These are phyloP conservation scores for Lamproptera curius DNA, from an alignment of 2,888 invertebrate genomes.

Conservation along the genomic window DNA sequence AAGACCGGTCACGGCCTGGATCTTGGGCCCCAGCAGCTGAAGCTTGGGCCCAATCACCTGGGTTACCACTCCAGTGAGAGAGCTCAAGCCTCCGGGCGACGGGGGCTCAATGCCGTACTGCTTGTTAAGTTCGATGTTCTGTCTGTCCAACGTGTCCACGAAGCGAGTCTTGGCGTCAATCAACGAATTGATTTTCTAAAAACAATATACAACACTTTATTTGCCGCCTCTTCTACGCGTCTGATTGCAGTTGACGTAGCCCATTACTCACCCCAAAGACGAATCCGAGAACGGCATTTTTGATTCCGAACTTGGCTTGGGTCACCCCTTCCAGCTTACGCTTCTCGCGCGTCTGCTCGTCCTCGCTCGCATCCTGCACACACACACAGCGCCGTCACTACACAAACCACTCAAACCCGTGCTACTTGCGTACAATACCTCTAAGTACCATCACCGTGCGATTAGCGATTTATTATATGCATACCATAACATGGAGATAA, in stretches of 20 bases:
- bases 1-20: slow-evolving; percentile 76
- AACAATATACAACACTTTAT: slow-evolving; percentile 33
- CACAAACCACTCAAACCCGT: slow-evolving; percentile 37
- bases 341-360: slow-evolving; percentile 81
- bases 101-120: slow-evolving; percentile 85
- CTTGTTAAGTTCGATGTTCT: slow-evolving; percentile 87
- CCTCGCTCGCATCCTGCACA: slow-evolving; percentile 65
- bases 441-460: slow-evolving; percentile 22
- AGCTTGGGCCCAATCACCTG: slow-evolving; percentile 85
- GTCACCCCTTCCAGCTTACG: slow-evolving; percentile 84
- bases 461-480: not conserved
- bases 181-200: slow-evolving; percentile 89
- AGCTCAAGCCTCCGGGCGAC: slow-evolving; percentile 77
- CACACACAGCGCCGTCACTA: slow-evolving; percentile 38
- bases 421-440: slow-evolving; percentile 28
- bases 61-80: slow-evolving; percentile 81
- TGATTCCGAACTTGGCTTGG: slow-evolving; percentile 83
- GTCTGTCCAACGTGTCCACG: slow-evolving; percentile 82
- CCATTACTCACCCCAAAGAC: slow-evolving; percentile 86
- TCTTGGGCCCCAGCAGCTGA: slow-evolving; percentile 82
- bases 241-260: too few species aligned
- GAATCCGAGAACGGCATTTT: slow-evolving; percentile 89
- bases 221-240: not conserved
- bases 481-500: not conserved
- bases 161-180: slow-evolving; percentile 88